These are phyloP conservation scores for Drosophila parthenogenetica DNA, from an alignment of 2,888 invertebrate genomes.

Conservation along the genomic window DNA sequence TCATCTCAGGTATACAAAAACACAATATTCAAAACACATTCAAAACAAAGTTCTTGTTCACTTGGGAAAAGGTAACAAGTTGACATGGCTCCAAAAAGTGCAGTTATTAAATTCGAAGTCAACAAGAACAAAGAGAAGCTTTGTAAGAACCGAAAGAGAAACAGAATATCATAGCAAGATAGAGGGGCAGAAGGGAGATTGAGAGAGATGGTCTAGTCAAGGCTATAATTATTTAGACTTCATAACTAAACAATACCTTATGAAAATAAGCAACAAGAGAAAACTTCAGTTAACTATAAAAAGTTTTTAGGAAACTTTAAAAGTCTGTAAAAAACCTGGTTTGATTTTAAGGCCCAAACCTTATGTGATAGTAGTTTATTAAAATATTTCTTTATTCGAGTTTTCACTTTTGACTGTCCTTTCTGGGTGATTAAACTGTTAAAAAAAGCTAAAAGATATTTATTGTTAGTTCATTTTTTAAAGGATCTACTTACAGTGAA, in stretches of 20 bases:
- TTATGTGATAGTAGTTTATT: too few species aligned
- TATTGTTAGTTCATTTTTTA: too few species aligned
- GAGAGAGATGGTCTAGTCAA: not conserved
- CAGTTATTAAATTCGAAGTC: constrained; percentile 16
- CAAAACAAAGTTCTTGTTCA: constrained; percentile 29
- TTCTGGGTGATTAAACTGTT: too few species aligned
- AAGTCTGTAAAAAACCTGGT: too few species aligned
- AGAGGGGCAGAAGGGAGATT: not conserved
- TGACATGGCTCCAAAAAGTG: constrained; percentile 30
- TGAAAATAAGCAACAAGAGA: not conserved
- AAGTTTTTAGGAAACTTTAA: too few species aligned
- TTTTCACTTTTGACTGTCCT: too few species aligned
- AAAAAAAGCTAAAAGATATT: too few species aligned
- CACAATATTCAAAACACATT: constrained; percentile 16
- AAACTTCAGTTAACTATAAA: too few species aligned
- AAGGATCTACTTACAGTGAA: too few species aligned
- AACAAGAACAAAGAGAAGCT: constrained; percentile 22
- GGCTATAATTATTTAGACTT: constrained; percentile 7
- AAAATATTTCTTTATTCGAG: too few species aligned
- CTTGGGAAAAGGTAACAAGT: constrained; percentile 24
- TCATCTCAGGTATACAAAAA: constrained; percentile 33
- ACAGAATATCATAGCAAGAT: constrained; percentile 17
- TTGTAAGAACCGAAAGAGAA: constrained; percentile 22
- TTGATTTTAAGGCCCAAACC: too few species aligned
- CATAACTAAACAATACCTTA: constrained; percentile 11